These are phyloP conservation scores for Platerodrilus igneus DNA, from an alignment of 2,888 invertebrate species.

Conservation along the genomic window DNA sequence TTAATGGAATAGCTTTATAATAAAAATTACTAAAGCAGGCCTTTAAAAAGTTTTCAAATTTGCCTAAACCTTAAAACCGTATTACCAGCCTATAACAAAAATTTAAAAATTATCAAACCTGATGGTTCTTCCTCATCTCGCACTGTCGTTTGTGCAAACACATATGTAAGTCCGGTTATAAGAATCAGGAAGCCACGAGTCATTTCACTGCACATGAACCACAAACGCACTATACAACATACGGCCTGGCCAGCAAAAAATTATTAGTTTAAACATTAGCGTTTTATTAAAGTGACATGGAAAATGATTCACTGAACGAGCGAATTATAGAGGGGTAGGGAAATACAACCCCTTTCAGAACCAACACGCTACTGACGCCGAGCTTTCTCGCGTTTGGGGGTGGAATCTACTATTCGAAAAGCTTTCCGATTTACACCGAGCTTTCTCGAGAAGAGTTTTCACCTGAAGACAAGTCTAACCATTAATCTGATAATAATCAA, in stretches of 20 bases:
- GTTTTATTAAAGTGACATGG: slow-evolving; percentile 1
- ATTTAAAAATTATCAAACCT: slow-evolving; percentile 24
- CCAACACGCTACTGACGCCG: slow-evolving; percentile 46
- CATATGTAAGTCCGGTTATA: slow-evolving; percentile 26
- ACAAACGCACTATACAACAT: slow-evolving; percentile 16
- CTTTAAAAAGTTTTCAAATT: too few relatives aligned
- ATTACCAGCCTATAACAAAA: too few relatives aligned
- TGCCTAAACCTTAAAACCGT: too few relatives aligned
- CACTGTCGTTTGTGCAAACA: slow-evolving; percentile 34
- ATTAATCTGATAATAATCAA: slow-evolving; percentile 37
- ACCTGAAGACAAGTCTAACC: slow-evolving; percentile 44
- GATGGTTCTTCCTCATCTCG: slow-evolving; percentile 36
- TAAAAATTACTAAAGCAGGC: too few relatives aligned
- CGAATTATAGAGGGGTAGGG: slow-evolving; percentile 22
- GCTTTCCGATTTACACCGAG: slow-evolving; percentile 24
- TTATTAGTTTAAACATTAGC: slow-evolving; percentile 5
- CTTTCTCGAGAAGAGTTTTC: slow-evolving; percentile 28
- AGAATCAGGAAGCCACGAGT: slow-evolving; percentile 23
- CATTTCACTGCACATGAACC: slow-evolving; percentile 25
- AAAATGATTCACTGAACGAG: slow-evolving; percentile 15
- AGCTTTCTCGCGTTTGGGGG: slow-evolving; percentile 42
- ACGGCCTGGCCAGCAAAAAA: slow-evolving; percentile 3
- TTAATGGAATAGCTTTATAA: too few relatives aligned
- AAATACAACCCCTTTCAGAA: slow-evolving; percentile 35
- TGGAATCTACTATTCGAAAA: slow-evolving; percentile 38